Percentiles rank a stretch among this genome's conserved stretches.
phyloP scores from a whole-genome alignment of 2,113 vertebrate species.

The Sebastes schlegelii region DNA sequence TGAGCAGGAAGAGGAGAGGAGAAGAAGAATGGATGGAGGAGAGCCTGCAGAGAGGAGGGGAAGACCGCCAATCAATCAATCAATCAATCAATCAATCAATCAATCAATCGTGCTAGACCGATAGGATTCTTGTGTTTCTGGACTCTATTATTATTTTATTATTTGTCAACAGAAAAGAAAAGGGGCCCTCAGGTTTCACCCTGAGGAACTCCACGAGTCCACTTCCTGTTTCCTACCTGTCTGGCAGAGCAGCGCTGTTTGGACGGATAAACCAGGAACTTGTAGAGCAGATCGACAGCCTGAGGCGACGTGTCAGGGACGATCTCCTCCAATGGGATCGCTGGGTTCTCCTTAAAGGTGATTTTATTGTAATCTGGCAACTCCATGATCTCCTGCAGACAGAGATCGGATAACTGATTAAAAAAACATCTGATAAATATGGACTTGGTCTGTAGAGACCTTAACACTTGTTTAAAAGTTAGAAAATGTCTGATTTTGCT shows the following conservation, averaged over 20 bases:
- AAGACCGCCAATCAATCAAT: neutral
- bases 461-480: too few species aligned
- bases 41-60: constrained; percentile 79
- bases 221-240: constrained; percentile 77
- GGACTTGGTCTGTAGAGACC: too few species aligned
- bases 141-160: neutral
- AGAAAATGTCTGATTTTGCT: too few species aligned
- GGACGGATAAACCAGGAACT: constrained; percentile 90
- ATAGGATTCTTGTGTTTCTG: too few species aligned
- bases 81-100: neutral
- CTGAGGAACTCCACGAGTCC: constrained; percentile 3
- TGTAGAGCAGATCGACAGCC: constrained; percentile 87
- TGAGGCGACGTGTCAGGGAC: constrained; percentile 88
- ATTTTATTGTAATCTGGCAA: constrained; percentile 94
- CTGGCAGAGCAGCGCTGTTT: constrained; percentile 83
- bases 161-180: neutral
- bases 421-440: too few species aligned
- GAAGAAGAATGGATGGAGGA: constrained; percentile 92
- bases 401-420: neutral
- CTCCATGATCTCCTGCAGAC: constrained; percentile 87
- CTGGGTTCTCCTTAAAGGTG: constrained; percentile 90
- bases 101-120: neutral
- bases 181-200: neutral
- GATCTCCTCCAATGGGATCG: constrained; percentile 89
- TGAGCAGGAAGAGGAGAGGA: constrained; percentile 89